phyloP scores from a whole-genome alignment of 2,797 vertebrate genomes.

The Okamejei kenojei region DNA sequence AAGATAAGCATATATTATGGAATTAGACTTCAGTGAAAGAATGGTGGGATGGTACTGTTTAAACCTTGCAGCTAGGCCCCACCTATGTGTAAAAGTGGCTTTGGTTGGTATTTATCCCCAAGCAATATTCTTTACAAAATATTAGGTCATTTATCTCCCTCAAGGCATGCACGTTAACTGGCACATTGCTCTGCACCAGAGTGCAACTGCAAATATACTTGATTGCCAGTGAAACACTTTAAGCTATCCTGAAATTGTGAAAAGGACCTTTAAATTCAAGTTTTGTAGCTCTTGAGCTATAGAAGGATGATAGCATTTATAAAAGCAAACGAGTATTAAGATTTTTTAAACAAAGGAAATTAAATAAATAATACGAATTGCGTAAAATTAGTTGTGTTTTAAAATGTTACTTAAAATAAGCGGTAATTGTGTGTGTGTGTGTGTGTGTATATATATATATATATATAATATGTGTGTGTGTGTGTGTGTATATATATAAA shows the following conservation, averaged over 20 bases:
- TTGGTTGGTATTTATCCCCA: neutral
- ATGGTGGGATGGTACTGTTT: neutral
- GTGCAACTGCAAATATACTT: neutral
- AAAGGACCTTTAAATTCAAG: neutral
- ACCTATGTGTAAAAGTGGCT: too few relatives aligned
- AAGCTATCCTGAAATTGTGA: neutral
- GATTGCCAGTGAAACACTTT: neutral
- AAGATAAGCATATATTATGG: too few relatives aligned
- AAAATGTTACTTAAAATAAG: too few relatives aligned
- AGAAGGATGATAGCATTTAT: neutral
- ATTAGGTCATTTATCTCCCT: neutral
- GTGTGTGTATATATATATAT: too few relatives aligned
- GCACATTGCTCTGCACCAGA: neutral
- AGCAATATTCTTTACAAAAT: neutral
- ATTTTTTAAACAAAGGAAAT: neutral
- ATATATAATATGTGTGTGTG: too few relatives aligned
- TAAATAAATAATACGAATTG: neutral
- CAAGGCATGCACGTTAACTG: neutral
- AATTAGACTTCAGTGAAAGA: neutral
- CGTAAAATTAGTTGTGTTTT: neutral
- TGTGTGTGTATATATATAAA: too few relatives aligned
- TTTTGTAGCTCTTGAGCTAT: neutral
- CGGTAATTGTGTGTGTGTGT: too few relatives aligned
- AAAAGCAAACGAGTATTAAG: neutral
- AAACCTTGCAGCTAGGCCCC: neutral